These are phyloP conservation scores for Noturus placidus DNA, from an alignment of 2,113 vertebrate genomes.

Conservation along the genomic window DNA sequence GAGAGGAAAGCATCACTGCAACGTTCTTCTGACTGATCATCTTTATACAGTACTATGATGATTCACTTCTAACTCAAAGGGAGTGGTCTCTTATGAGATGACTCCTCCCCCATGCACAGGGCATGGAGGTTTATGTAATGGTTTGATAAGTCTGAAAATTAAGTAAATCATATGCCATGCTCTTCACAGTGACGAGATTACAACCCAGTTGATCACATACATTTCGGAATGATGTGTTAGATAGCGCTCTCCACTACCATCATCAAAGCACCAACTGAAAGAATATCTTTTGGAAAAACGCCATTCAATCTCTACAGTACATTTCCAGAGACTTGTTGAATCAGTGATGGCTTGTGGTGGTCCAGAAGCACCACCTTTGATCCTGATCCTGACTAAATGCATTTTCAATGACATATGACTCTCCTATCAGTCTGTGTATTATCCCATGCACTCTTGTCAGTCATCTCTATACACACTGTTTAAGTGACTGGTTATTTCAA, in stretches of 20 bases:
- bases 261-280: background rate
- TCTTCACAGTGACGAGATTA: background rate
- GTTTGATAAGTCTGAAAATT: conserved; percentile 2
- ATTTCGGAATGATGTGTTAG: background rate
- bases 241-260: background rate
- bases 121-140: background rate
- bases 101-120: background rate
- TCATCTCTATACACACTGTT: background rate
- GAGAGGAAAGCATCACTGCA: background rate
- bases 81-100: background rate
- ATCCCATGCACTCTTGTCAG: background rate
- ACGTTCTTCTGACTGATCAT: no score
- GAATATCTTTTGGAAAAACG: background rate
- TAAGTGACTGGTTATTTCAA: conserved; percentile 12
- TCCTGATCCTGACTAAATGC: background rate
- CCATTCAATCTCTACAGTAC: background rate
- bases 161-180: background rate
- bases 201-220: background rate
- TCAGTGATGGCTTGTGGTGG: background rate
- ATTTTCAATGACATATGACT: background rate
- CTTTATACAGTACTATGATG: background rate
- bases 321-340: background rate
- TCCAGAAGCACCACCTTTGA: background rate
- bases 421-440: background rate
- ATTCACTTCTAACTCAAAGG: background rate